Evolutionary conservation across 2,888 invertebrate species (phyloP), one percentile per base, ranked within the genome.

Genomic region (Lasioglossum zephyrum): DNA sequence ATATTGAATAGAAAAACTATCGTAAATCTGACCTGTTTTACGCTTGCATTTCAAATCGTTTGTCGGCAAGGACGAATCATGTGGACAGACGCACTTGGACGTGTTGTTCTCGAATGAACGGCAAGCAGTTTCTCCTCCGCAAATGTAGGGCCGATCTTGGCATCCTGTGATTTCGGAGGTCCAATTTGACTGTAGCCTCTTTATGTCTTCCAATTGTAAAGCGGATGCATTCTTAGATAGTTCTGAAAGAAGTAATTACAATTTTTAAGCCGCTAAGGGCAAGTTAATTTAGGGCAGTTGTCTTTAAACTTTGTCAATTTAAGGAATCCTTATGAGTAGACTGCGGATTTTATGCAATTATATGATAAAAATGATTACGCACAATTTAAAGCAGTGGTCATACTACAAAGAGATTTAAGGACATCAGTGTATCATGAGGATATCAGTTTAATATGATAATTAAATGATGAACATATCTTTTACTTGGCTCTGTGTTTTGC

Each of bases 51-150:
- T 96, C 88, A 96, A 96, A 90, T 96, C 96, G 41, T 95, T 94
- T 39, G 96, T 97, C 16, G 97, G 96, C 0, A 96, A 96, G 73
- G 96, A 95, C n/a, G 96, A 96, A 91, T 97, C 97, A 89, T 97
- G 96, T 0, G 97, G 97, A 93, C 97, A 97, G 6, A 97, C 95
- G 93, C 97, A 97, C 76, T 95, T 96, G 91, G 97, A 96, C 8
- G 95, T 95, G 82, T 95, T 95, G 85, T 96, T 96, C 77, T 95
- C 93, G 88, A 95, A 94, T 22, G 95, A 95, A 81, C 95, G 95
- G 92, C 97, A 97, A 0, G 97, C 97, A 0, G 97, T 96, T 89
- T 97, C 97, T 60, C 95, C 95, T 1, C 96, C 96, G 91, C 97
- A 97, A 66, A 96, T 96, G 18, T 95, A 95, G 4, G 95, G 95